Percentiles rank a stretch among this genome's conserved stretches.
These are phyloP conservation scores for Scatophagus argus DNA, from an alignment of 2,113 vertebrate species.

Conservation along the genomic window DNA sequence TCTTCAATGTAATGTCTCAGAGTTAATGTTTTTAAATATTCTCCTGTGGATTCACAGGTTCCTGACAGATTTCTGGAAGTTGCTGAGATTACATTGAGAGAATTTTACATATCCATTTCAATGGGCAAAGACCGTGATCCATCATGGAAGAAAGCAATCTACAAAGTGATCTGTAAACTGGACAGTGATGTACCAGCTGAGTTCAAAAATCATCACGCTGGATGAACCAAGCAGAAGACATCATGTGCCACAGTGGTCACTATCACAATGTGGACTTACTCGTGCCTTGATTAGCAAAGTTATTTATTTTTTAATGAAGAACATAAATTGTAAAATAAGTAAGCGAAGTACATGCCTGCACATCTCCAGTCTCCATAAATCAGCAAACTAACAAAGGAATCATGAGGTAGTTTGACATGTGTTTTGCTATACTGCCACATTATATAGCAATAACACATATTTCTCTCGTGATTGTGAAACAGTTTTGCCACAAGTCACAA, in stretches of 20 bases:
- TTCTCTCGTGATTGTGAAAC: background rate
- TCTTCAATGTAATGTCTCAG: background rate
- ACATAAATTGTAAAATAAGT: background rate
- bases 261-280: slow-evolving; percentile 56
- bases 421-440: slow-evolving; percentile 39
- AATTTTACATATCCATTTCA: slow-evolving; percentile 91
- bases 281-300: slow-evolving; percentile 5
- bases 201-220: slow-evolving; percentile 79
- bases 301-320: background rate
- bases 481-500: background rate
- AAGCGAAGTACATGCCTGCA: background rate
- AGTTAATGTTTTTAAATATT: background rate
- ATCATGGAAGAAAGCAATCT: slow-evolving; percentile 97
- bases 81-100: slow-evolving; percentile 88
- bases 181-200: slow-evolving; percentile 89
- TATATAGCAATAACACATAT: slow-evolving; percentile 45
- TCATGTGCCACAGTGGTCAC: slow-evolving; percentile 43
- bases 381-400: background rate
- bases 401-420: background rate
- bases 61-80: slow-evolving; percentile 91
- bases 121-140: slow-evolving; percentile 88
- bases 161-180: slow-evolving; percentile 96
- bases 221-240: slow-evolving; percentile 6
- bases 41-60: slow-evolving; percentile 82
- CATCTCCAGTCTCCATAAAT: background rate